phyloP scores from a whole-genome alignment of 2,113 vertebrate genomes.

The Campylomormyrus tamandua region DNA sequence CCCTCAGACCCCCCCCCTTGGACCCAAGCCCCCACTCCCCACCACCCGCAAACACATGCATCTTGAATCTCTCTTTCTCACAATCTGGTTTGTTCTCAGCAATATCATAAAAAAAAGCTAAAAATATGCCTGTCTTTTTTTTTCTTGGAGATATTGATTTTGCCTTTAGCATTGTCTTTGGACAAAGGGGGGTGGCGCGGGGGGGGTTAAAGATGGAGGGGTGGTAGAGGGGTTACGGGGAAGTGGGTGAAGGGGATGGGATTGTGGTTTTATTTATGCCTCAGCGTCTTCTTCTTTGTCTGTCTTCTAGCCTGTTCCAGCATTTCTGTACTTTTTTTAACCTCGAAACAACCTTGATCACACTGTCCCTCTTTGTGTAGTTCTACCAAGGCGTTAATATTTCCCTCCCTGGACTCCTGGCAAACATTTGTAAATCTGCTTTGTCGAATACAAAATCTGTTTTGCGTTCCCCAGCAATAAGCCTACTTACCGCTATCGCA shows the following conservation, averaged over 20 bases:
- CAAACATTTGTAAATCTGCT: background rate
- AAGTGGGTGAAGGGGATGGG: conserved; percentile 45
- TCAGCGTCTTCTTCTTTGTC: background rate
- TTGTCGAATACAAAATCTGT: background rate
- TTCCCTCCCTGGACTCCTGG: background rate
- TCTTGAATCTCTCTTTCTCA: conserved; percentile 47
- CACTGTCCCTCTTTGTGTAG: background rate
- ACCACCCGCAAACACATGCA: background rate
- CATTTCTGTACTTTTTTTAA: background rate
- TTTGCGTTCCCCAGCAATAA: background rate
- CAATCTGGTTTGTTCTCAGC: conserved; percentile 58
- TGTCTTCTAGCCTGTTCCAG: background rate
- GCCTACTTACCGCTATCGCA: background rate
- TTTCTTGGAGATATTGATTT: conserved; percentile 65
- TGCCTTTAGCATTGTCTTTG: conserved; percentile 70
- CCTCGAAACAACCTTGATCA: background rate
- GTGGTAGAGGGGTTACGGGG: background rate
- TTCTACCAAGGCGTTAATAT: background rate
- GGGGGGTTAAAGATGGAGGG: conserved; percentile 27
- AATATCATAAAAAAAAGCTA: conserved; percentile 64
- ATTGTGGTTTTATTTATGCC: conserved; percentile 5
- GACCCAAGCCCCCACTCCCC: no score
- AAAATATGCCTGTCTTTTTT: conserved; percentile 60
- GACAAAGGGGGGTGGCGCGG: conserved; percentile 39
- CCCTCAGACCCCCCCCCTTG: no score